phyloP scores from a whole-genome alignment of 2,113 vertebrate genomes.

The Rhinichthys klamathensis region DNA sequence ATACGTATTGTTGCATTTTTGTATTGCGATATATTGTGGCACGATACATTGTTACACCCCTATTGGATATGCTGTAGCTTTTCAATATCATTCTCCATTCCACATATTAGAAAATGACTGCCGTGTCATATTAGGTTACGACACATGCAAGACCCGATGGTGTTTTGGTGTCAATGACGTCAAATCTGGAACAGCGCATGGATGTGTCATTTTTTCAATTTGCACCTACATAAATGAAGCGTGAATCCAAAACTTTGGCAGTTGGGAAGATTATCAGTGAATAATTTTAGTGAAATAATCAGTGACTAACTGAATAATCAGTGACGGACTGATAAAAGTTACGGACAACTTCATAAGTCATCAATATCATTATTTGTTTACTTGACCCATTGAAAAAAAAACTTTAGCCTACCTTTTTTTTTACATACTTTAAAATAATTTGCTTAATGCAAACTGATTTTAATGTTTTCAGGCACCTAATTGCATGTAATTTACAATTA shows the following conservation, averaged over 20 bases:
- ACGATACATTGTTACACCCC: too few species aligned
- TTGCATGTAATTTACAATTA: too few species aligned
- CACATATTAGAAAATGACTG: neutral
- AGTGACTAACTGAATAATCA: too few species aligned
- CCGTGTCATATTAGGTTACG: neutral
- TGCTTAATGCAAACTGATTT: too few species aligned
- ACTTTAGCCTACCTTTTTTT: neutral
- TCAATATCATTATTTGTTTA: neutral
- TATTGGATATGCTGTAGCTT: neutral
- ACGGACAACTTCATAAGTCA: neutral
- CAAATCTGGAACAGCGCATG: neutral
- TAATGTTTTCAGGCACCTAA: too few species aligned
- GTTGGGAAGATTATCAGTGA: too few species aligned
- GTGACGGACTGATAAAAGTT: too few species aligned
- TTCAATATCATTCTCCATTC: neutral
- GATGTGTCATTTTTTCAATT: neutral
- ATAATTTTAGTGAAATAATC: too few species aligned
- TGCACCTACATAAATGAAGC: neutral
- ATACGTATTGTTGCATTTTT: too few species aligned
- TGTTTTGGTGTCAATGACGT: neutral
- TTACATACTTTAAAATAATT: too few species aligned
- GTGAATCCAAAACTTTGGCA: too few species aligned
- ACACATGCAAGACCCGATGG: neutral
- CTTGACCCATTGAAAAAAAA: neutral
- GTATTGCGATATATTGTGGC: too few species aligned